A percentile compares a stretch with the other conserved stretches of the same genome.
Evolutionary conservation across 2,888 invertebrate species (phyloP).

Genomic region (Azorinus chamasolen): DNA sequence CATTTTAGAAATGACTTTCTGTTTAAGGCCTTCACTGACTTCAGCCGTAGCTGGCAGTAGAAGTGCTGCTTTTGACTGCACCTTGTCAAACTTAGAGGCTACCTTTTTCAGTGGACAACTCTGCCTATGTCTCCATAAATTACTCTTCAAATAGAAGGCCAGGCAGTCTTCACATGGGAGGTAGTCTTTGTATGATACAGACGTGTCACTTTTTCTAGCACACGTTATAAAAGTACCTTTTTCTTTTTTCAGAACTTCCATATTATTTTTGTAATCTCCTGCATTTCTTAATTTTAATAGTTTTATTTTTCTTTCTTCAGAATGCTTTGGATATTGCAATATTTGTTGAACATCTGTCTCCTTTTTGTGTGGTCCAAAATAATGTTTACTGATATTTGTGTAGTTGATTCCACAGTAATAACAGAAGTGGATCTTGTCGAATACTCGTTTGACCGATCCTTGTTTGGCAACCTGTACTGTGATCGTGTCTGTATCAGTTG

Average conservation of each 20-base stretch:
- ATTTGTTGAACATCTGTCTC: slow-evolving; percentile 34
- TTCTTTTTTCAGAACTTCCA: slow-evolving; percentile 34
- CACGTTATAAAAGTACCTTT: slow-evolving; percentile 26
- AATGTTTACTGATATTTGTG: slow-evolving; percentile 46
- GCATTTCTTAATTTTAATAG: slow-evolving; percentile 43
- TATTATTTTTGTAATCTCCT: slow-evolving; percentile 45
- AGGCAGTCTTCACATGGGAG: slow-evolving; percentile 2
- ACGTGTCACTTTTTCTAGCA: slow-evolving; percentile 17
- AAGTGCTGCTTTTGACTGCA: slow-evolving; percentile 1
- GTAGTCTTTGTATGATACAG: neutral
- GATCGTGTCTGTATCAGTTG: no score
- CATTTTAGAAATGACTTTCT: slow-evolving; percentile 22
- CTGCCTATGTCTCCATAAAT: slow-evolving; percentile 15
- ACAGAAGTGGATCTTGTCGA: slow-evolving; percentile 49
- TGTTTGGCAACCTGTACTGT: no score
- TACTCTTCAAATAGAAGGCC: slow-evolving; percentile 1
- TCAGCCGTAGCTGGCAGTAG: slow-evolving; percentile 1
- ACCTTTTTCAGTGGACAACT: slow-evolving; percentile 5
- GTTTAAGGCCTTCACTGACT: slow-evolving; percentile 20
- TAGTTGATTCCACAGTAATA: slow-evolving; percentile 25
- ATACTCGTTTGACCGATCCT: slow-evolving; percentile 27
- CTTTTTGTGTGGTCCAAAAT: slow-evolving; percentile 23
- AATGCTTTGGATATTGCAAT: slow-evolving; percentile 6
- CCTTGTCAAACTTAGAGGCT: neutral
- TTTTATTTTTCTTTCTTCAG: slow-evolving; percentile 31